Evolutionary conservation across 2,797 vertebrate genomes (phyloP), one percentile per base, ranked within the genome.

Genomic region (Lepidocolaptes lacrymiger): DNA sequence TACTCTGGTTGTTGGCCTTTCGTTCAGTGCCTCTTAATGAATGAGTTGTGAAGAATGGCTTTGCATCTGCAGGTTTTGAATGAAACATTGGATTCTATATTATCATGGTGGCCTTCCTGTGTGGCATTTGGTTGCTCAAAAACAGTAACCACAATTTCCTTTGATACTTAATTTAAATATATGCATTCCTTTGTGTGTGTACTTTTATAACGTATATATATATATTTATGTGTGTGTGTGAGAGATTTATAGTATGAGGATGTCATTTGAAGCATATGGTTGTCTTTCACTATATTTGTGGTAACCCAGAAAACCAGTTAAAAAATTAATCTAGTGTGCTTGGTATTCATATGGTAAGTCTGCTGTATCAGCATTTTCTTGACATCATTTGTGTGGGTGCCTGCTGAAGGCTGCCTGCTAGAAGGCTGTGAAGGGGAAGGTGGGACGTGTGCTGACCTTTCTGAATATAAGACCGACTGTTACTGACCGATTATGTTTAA

Each of bases 31-130:
- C 54, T 19, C 48, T 80, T 94, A 43, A 46, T 77, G 67, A 94
- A 52, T 75, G 74, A 93, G 23, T 84, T 79, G 44, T 4, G 2
- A 72, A 49, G 32, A 80, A 44, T 14, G 5, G 54, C 58, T 94
- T 84, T 95, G 44, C 19, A 24, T 84, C 61, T 88, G 39, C 41
- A 63, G 72, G 34, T 66, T 88, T 23, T 64, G 32, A 95, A 74
- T 61, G 54, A 88, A 76, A 39, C 18, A 14, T 2, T 37, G 69
- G 41, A 36, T 56, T 86, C 52, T 52, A 7, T 72, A 54, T 76
- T 88, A 75, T n/a, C 32, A 0, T 36, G 26, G 9, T 59, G 72
- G 14, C 51, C 55, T 92, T 93, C 58, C 79, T 86, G 54, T 49
- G 32, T 76, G 73, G 58, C 32, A 22, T 76, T 91, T 73, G 52